Percentiles rank a stretch among this genome's conserved stretches.
phyloP scores from a whole-genome alignment of 1,140 invertebrate species.

The Bombus waltoni region DNA sequence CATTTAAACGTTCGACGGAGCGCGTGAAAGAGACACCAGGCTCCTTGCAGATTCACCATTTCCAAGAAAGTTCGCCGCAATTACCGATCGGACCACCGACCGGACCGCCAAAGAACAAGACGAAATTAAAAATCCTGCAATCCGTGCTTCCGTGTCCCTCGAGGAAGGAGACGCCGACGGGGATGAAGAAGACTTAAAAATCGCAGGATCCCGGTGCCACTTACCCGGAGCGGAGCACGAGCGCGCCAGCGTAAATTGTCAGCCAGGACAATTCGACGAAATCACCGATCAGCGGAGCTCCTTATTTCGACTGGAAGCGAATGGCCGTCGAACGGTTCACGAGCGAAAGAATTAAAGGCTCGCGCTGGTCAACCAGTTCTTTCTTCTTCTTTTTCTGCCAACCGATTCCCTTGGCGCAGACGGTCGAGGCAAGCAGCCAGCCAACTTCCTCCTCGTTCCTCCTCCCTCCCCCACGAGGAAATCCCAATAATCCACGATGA shows the following conservation, averaged over 20 bases:
- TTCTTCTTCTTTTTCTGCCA: constrained; percentile 31
- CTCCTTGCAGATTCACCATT: constrained; percentile 5
- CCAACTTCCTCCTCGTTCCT: constrained; percentile 38
- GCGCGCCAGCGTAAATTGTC: constrained; percentile 38
- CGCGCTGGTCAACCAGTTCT: constrained; percentile 58
- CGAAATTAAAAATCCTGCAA: constrained; percentile 52
- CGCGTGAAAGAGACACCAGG: neutral
- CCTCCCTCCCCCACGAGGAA: constrained; percentile 60
- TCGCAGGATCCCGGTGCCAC: constrained; percentile 2
- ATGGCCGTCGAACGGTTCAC: constrained; percentile 41
- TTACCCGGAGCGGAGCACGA: constrained; percentile 1
- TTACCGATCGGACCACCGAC: neutral
- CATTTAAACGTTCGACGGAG: neutral
- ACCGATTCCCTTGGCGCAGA: constrained; percentile 70
- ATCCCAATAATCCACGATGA: constrained; percentile 82
- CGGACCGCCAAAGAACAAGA: constrained; percentile 25
- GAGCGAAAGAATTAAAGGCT: constrained; percentile 64
- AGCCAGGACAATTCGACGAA: constrained; percentile 57
- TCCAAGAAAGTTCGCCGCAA: constrained; percentile 26
- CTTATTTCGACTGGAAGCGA: constrained; percentile 48
- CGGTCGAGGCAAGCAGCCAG: constrained; percentile 54
- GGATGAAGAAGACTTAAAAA: constrained; percentile 33
- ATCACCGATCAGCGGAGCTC: constrained; percentile 54
- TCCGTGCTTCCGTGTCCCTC: constrained; percentile 10
- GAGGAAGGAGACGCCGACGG: neutral